Evolutionary conservation across 2,888 invertebrate genomes (phyloP).

Genomic region (Brenthis ino): DNA sequence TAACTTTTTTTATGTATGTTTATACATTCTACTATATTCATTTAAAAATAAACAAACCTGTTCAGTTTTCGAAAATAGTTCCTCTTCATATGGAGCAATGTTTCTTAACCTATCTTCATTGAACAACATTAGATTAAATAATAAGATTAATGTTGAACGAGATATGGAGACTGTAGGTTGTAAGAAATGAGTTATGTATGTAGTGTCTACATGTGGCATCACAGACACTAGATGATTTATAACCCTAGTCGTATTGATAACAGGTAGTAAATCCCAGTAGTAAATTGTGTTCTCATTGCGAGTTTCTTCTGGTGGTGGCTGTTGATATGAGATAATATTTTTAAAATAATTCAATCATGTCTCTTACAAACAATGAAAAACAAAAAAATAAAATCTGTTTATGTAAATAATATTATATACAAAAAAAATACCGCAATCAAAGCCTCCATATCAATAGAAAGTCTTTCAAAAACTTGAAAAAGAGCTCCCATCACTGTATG

Average conservation of each 20-base stretch:
- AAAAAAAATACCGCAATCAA: slow-evolving; percentile 49
- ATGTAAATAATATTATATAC: not conserved
- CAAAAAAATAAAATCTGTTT: not conserved
- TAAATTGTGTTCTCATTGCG: slow-evolving; percentile 61
- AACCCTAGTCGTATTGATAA: slow-evolving; percentile 66
- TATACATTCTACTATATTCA: not conserved
- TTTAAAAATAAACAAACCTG: slow-evolving; percentile 41
- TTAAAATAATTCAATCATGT: too few species aligned
- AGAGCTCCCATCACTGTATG: slow-evolving; percentile 63
- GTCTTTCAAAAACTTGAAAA: slow-evolving; percentile 59
- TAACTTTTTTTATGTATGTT: not conserved
- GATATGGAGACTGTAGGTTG: slow-evolving; percentile 57
- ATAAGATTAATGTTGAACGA: slow-evolving; percentile 56
- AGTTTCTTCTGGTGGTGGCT: slow-evolving; percentile 60
- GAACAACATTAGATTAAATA: slow-evolving; percentile 64
- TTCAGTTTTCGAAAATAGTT: slow-evolving; percentile 53
- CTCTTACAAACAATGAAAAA: not conserved
- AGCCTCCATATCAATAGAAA: slow-evolving; percentile 65
- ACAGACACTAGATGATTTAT: slow-evolving; percentile 57
- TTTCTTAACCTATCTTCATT: slow-evolving; percentile 53
- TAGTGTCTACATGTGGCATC: slow-evolving; percentile 50
- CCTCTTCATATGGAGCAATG: slow-evolving; percentile 62
- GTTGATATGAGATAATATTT: slow-evolving; percentile 34
- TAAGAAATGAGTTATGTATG: slow-evolving; percentile 56
- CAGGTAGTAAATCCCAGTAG: slow-evolving; percentile 68